phyloP scores from a whole-genome alignment of 2,113 vertebrate genomes.

The Gila orcuttii region DNA sequence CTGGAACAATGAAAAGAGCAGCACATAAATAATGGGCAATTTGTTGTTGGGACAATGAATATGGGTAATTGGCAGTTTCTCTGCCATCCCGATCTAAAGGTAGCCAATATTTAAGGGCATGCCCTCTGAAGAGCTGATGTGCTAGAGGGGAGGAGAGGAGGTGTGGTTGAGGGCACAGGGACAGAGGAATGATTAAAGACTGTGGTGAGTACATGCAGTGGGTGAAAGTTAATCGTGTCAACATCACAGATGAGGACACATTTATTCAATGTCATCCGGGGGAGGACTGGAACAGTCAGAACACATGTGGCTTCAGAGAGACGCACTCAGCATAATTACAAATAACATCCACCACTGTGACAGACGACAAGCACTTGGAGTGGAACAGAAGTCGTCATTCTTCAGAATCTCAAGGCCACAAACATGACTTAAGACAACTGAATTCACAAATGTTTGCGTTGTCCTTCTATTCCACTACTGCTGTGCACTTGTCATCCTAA shows the following conservation, averaged over 20 bases:
- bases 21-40: conserved; percentile 38
- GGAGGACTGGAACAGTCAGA: conserved; percentile 47
- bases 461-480: conserved; percentile 24
- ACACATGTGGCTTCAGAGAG: conserved; percentile 21
- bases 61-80: conserved; percentile 48
- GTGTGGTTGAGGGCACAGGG: conserved; percentile 27
- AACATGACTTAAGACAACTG: conserved; percentile 10
- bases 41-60: conserved; percentile 6
- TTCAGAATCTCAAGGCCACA: conserved; percentile 37
- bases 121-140: conserved; percentile 49
- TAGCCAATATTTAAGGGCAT: conserved; percentile 46
- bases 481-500: background rate
- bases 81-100: conserved; percentile 27
- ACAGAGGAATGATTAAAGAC: conserved; percentile 55
- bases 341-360: conserved; percentile 13
- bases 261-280: conserved; percentile 61
- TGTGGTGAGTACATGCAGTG: conserved; percentile 37
- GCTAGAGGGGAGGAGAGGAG: conserved; percentile 14
- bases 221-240: conserved; percentile 65
- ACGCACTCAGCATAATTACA: conserved; percentile 39
- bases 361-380: conserved; percentile 41
- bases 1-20: conserved; percentile 43
- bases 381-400: conserved; percentile 13
- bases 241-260: conserved; percentile 51
- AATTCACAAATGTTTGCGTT: background rate